Evolutionary conservation across 2,113 vertebrate species (phyloP).

Genomic region (Cottus gobio): DNA sequence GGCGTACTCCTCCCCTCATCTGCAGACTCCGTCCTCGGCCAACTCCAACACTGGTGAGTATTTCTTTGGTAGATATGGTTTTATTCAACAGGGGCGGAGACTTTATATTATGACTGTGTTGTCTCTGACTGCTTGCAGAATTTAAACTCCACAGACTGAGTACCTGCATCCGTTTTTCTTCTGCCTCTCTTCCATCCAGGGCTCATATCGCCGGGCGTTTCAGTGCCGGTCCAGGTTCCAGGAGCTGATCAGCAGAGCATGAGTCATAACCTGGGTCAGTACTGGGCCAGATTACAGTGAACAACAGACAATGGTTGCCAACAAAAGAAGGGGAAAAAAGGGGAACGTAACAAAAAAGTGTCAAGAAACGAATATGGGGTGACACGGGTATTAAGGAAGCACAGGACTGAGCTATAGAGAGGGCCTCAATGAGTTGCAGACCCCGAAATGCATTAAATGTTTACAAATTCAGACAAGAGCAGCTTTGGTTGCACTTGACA

Average conservation of each 20-base stretch:
- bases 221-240: conserved; percentile 86
- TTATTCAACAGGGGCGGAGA: neutral
- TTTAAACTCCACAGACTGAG: neutral
- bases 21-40: conserved; percentile 78
- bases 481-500: conserved; percentile 74
- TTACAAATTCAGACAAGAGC: conserved; percentile 77
- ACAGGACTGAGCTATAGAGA: conserved; percentile 53
- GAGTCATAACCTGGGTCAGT: conserved; percentile 84
- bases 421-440: conserved; percentile 48
- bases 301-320: conserved; percentile 43
- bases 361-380: conserved; percentile 37
- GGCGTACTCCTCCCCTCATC: conserved; percentile 80
- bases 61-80: neutral
- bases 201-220: conserved; percentile 85
- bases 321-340: conserved; percentile 10
- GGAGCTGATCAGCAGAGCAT: conserved; percentile 83
- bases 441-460: conserved; percentile 75
- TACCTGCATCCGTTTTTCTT: neutral
- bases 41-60: conserved; percentile 82
- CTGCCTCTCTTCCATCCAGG: conserved; percentile 56
- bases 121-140: neutral
- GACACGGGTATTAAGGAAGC: conserved; percentile 47
- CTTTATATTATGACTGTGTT: neutral
- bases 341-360: conserved; percentile 52
- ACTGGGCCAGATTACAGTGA: conserved; percentile 88